A percentile compares a stretch with the other conserved stretches of the same genome.
Conservation (phyloP, 53 echinoderm and acorn worm genomes). For the Pentamera pediparva region DNA sequence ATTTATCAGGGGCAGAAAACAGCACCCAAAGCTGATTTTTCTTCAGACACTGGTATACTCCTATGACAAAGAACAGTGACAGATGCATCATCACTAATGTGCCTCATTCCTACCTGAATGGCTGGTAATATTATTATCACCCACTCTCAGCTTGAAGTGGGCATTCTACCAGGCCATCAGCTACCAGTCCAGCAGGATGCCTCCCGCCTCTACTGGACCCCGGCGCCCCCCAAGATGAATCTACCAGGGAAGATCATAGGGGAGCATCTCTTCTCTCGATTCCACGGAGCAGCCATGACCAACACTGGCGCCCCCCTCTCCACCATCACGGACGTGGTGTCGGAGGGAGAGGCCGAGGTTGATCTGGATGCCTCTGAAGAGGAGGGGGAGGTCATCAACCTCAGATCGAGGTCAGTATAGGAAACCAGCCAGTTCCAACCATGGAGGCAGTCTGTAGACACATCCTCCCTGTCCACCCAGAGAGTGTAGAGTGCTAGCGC, state of each 20-base stretch:
- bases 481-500: too few species aligned
- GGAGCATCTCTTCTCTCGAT: conserved; percentile 76
- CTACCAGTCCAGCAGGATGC: conserved; percentile 69
- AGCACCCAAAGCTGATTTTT: too few species aligned
- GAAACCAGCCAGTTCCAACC: too few species aligned
- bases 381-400: conserved; percentile 51
- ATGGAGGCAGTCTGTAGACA: too few species aligned
- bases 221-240: conserved; percentile 98
- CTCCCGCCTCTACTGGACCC: conserved; percentile 94
- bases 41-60: not conserved
- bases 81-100: too few species aligned
- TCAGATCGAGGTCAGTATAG: conserved; percentile 55
- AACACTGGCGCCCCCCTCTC: conserved; percentile 49
- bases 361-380: conserved; percentile 54
- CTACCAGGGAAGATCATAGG: conserved; percentile 68
- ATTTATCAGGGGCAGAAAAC: too few species aligned
- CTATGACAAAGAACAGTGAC: not conserved
- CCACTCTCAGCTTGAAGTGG: conserved; percentile 80
- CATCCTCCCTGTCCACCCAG: too few species aligned
- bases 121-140: too few species aligned
- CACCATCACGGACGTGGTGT: conserved; percentile 31
- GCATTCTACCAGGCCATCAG: conserved; percentile 54
- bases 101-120: too few species aligned
- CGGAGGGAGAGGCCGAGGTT: conserved; percentile 53
- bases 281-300: conserved; percentile 62